Conservation (phyloP, 2,113 vertebrate genomes). For the Aramus guarauna region DNA sequence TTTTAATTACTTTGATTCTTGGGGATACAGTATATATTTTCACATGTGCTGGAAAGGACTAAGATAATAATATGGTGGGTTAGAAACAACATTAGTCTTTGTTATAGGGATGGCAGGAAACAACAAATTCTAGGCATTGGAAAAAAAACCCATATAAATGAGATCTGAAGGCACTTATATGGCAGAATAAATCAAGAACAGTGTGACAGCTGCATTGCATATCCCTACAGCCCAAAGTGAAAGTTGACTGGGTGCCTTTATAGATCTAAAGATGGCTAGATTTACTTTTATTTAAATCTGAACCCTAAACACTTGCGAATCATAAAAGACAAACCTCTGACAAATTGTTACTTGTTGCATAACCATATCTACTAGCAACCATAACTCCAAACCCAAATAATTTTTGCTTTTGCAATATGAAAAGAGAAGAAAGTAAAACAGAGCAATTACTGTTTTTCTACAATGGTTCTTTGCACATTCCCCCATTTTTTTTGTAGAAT, state of each 20-base stretch:
- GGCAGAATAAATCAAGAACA: background rate
- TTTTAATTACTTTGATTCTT: background rate
- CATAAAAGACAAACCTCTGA: background rate
- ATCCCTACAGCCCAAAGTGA: background rate
- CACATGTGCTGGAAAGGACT: background rate
- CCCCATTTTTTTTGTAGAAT: background rate
- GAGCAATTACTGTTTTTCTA: background rate
- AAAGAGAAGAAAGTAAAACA: background rate
- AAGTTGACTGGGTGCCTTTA: background rate
- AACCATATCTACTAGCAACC: background rate
- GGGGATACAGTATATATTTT: background rate
- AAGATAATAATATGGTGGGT: background rate
- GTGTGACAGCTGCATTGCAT: background rate
- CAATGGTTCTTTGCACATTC: background rate
- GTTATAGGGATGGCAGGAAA: accelerated
- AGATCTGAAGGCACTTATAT: background rate
- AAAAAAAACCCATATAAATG: accelerated
- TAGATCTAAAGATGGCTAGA: background rate
- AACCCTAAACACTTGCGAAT: background rate
- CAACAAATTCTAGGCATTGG: background rate
- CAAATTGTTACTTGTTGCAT: background rate
- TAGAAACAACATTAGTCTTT: background rate
- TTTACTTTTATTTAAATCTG: background rate
- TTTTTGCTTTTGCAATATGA: background rate
- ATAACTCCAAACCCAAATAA: background rate